Percentiles rank a stretch among this genome's conserved stretches.
phyloP scores from a whole-genome alignment of 2,113 vertebrate genomes.

The Strix uralensis region DNA sequence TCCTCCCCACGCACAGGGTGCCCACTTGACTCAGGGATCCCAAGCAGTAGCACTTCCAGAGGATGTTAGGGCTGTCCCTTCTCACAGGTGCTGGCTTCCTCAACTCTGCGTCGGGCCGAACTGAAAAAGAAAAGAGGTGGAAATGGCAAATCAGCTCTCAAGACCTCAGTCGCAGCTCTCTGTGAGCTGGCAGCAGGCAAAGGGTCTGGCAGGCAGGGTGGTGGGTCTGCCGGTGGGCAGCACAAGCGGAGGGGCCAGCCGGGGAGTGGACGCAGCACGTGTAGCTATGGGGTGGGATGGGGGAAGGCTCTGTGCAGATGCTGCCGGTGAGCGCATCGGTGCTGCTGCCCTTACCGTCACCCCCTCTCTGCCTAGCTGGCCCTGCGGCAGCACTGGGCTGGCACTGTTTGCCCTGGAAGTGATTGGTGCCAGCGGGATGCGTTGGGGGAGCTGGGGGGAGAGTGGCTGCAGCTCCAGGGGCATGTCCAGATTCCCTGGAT shows the following conservation, averaged over 20 bases:
- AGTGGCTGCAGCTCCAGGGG: rapidly evolving
- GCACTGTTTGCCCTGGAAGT: neutral
- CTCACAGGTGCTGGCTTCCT: neutral
- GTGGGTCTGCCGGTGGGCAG: neutral
- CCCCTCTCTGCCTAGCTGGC: neutral
- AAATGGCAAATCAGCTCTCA: neutral
- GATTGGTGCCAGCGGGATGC: rapidly evolving
- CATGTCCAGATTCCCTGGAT: neutral
- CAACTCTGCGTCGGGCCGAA: rapidly evolving
- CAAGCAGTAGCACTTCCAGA: neutral
- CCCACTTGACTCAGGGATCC: neutral
- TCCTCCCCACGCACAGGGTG: neutral
- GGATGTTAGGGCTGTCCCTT: neutral
- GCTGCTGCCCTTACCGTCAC: neutral
- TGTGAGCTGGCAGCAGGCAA: neutral
- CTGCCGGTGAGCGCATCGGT: rapidly evolving
- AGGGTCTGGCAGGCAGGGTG: rapidly evolving
- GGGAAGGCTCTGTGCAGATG: neutral
- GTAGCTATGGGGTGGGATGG: neutral
- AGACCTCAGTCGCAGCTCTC: rapidly evolving
- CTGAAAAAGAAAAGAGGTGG: neutral
- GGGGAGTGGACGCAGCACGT: rapidly evolving
- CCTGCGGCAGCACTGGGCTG: rapidly evolving
- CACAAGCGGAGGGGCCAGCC: too few species aligned
- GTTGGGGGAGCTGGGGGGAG: rapidly evolving